Conservation (phyloP, 2,888 invertebrate genomes). For the Aethes cnicana region DNA sequence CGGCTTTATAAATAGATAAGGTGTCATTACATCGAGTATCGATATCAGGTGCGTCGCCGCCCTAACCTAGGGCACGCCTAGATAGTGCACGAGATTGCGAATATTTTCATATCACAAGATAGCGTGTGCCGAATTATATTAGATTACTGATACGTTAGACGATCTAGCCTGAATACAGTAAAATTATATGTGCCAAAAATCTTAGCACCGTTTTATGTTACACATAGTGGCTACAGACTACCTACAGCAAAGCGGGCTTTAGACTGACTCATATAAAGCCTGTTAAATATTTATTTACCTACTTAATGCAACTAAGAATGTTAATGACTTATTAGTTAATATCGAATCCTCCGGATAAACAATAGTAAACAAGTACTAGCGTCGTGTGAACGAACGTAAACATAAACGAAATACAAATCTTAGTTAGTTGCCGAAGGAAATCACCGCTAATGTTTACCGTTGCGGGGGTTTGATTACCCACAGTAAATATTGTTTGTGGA, state of each 20-base stretch:
- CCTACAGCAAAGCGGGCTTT: too few relatives aligned
- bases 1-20: background rate
- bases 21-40: conserved; percentile 27
- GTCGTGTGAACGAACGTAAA: conserved; percentile 21
- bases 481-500: conserved; percentile 12
- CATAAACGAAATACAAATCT: conserved; percentile 27
- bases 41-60: conserved; percentile 46
- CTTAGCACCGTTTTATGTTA: too few relatives aligned
- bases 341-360: conserved; percentile 24
- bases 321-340: conserved; percentile 29
- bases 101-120: conserved; percentile 63
- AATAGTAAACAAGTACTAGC: conserved; percentile 23
- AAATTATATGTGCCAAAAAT: background rate
- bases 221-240: too few relatives aligned
- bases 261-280: too few relatives aligned
- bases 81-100: conserved; percentile 72
- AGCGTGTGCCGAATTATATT: conserved; percentile 67
- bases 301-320: background rate
- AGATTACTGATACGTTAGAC: conserved; percentile 48
- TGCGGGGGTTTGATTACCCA: background rate
- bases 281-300: too few relatives aligned
- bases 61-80: conserved; percentile 70
- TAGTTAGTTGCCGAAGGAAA: conserved; percentile 14
- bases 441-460: conserved; percentile 16
- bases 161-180: conserved; percentile 16